A percentile compares a stretch with the other conserved stretches of the same genome.
Evolutionary conservation across 2,113 vertebrate species (phyloP).

Genomic region (Callipepla californica): DNA sequence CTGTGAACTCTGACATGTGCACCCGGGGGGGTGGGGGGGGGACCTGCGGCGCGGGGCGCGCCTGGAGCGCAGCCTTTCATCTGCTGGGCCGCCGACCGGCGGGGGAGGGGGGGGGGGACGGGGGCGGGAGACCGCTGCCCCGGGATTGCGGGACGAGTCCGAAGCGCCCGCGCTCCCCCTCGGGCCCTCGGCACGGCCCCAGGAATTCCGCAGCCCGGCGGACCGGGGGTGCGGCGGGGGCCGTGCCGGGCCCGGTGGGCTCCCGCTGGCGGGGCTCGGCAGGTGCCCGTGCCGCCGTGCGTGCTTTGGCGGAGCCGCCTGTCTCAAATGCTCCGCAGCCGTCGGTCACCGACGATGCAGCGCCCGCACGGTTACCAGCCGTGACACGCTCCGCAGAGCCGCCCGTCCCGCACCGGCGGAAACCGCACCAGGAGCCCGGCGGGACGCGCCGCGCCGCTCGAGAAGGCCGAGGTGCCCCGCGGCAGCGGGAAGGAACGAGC

Average conservation of each 20-base stretch:
- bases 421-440: background rate
- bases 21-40: background rate
- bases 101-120: background rate
- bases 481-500: background rate
- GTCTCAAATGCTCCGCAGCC: background rate
- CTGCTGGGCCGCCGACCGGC: background rate
- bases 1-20: conserved; percentile 69
- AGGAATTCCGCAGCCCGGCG: background rate
- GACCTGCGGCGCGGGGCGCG: background rate
- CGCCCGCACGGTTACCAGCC: background rate
- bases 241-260: background rate
- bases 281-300: background rate
- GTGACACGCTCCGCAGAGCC: background rate
- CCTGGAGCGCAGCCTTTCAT: conserved; percentile 54
- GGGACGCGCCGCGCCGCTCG: no score
- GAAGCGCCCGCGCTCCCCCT: background rate
- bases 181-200: background rate
- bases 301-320: background rate
- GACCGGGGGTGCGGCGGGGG: background rate
- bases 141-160: background rate
- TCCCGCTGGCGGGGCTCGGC: background rate
- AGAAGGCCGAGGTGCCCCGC: no score
- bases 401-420: background rate
- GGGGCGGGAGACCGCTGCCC: no score
- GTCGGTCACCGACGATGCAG: background rate